Percentiles rank a stretch among this genome's conserved stretches.
These are phyloP conservation scores for Agriotes lineatus DNA, from an alignment of 2,888 invertebrate species.

Conservation along the genomic window DNA sequence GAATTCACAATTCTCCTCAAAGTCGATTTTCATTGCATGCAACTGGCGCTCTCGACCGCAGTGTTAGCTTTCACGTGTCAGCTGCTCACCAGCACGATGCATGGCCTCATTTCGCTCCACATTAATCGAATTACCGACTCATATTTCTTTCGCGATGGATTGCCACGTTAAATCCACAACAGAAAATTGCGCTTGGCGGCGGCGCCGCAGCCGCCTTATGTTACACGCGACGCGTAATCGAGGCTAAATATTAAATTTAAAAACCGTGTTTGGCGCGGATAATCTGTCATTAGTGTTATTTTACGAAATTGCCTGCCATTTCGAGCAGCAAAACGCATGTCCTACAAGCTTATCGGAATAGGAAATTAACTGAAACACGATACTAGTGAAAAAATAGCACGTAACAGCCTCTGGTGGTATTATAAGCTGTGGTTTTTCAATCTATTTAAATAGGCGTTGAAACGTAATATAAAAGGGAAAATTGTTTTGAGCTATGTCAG, in stretches of 20 bases:
- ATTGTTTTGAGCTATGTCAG: no score
- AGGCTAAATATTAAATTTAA: constrained; percentile 26
- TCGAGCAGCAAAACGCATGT: constrained; percentile 8
- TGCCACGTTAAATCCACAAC: constrained; percentile 27
- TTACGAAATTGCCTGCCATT: constrained; percentile 19
- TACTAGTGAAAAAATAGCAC: constrained; percentile 11
- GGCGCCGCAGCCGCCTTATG: neutral
- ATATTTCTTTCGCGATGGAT: constrained; percentile 28
- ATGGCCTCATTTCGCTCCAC: constrained; percentile 20
- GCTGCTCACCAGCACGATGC: constrained; percentile 23
- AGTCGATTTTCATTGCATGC: constrained; percentile 27
- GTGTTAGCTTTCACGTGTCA: constrained; percentile 26
- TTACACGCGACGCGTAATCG: constrained; percentile 15
- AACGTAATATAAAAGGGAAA: no score
- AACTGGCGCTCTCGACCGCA: constrained; percentile 23
- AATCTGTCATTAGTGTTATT: constrained; percentile 28
- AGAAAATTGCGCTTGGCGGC: constrained; percentile 22
- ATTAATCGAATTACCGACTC: constrained; percentile 32
- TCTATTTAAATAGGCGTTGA: no score
- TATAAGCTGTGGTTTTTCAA: no score
- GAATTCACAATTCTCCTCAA: no score
- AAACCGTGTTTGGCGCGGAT: constrained; percentile 1
- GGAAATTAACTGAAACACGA: constrained; percentile 22
- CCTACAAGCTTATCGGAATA: constrained; percentile 20
- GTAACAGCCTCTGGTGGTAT: constrained; percentile 1